These are phyloP conservation scores for Silurus asotus DNA, from an alignment of 2,113 vertebrate genomes.

Conservation along the genomic window DNA sequence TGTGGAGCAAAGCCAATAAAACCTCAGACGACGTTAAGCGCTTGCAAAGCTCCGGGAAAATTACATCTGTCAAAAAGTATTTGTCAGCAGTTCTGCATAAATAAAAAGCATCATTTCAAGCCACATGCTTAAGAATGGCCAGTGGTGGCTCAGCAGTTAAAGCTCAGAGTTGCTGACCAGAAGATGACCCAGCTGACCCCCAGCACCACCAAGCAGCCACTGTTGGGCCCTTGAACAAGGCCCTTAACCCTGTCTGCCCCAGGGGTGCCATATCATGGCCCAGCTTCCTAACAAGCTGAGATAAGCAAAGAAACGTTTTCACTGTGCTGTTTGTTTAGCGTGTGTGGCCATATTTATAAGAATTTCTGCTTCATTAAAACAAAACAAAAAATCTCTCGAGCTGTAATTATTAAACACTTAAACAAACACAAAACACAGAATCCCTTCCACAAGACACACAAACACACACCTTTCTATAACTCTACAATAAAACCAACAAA, in stretches of 20 bases:
- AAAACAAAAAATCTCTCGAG: background rate
- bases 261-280: too few relatives aligned
- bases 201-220: too few relatives aligned
- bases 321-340: too few relatives aligned
- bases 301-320: too few relatives aligned
- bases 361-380: background rate
- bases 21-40: background rate
- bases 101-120: background rate
- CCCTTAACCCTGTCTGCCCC: too few relatives aligned
- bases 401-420: background rate
- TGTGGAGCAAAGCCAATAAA: background rate
- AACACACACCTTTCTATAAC: background rate
- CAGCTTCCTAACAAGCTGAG: too few relatives aligned
- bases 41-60: background rate
- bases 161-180: too few relatives aligned
- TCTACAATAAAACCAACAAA: background rate
- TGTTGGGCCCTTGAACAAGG: too few relatives aligned
- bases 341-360: background rate
- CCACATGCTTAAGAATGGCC: background rate
- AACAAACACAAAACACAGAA: background rate
- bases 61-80: background rate
- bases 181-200: too few relatives aligned
- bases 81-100: background rate
- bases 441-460: background rate
- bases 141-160: too few relatives aligned